Conservation (phyloP, 2,888 invertebrate genomes). For the Lithosia quadra region DNA sequence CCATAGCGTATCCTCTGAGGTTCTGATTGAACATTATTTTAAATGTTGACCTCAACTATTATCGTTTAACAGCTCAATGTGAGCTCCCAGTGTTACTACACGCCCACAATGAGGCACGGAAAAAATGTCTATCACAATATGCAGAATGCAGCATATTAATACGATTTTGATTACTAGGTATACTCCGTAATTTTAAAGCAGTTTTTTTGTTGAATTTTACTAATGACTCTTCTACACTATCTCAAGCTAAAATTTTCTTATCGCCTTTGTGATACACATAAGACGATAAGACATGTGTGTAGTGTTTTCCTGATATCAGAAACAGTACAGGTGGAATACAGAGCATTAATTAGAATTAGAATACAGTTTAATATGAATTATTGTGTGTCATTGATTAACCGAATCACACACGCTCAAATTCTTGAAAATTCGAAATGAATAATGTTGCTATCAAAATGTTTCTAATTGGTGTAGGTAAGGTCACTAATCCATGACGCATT, state of each 20-base stretch:
- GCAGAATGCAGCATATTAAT: constrained; percentile 26
- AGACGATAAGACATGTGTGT: constrained; percentile 62
- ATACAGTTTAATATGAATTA: background rate
- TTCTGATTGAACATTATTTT: constrained; percentile 51
- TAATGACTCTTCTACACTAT: constrained; percentile 55
- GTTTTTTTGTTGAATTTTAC: constrained; percentile 41
- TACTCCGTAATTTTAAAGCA: constrained; percentile 19
- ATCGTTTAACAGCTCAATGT: constrained; percentile 58
- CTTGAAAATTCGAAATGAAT: background rate
- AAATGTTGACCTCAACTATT: constrained; percentile 64
- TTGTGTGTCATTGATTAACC: constrained; percentile 1
- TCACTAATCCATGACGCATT: background rate
- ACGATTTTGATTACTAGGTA: constrained; percentile 25
- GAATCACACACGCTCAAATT: background rate
- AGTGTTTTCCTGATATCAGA: constrained; percentile 56
- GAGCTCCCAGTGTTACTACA: constrained; percentile 65
- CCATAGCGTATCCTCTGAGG: constrained; percentile 40
- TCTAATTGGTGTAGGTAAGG: background rate
- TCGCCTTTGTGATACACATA: constrained; percentile 62
- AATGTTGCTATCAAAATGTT: background rate
- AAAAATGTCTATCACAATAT: constrained; percentile 40
- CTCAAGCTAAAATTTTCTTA: constrained; percentile 61
- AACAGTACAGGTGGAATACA: constrained; percentile 43
- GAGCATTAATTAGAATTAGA: constrained; percentile 6
- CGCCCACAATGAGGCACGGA: constrained; percentile 65